Conservation (phyloP, 1,140 invertebrate genomes). For the Spodoptera litura region DNA sequence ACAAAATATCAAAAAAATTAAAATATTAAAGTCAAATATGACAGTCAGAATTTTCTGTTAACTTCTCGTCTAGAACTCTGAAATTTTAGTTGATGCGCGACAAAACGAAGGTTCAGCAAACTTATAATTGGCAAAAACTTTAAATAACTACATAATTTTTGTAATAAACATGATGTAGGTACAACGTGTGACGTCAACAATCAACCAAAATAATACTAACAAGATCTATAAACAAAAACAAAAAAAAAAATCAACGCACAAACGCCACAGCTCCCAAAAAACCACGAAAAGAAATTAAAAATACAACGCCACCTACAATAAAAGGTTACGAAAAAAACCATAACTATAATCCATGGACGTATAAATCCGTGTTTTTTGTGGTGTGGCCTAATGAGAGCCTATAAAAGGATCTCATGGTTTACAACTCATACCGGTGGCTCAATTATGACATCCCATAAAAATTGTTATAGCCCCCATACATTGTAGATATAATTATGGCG, state of each 20-base stretch:
- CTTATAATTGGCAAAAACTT: too few species aligned
- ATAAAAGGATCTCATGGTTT: constrained; percentile 15
- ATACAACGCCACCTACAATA: background rate
- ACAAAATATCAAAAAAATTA: too few species aligned
- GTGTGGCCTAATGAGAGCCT: constrained; percentile 5
- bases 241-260: background rate
- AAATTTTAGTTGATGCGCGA: too few species aligned
- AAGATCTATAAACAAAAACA: background rate
- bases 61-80: too few species aligned
- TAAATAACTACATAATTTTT: too few species aligned
- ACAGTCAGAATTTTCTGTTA: too few species aligned
- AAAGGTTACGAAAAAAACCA: constrained; percentile 1
- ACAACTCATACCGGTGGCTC: constrained; percentile 11
- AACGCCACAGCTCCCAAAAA: background rate
- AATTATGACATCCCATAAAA: constrained; percentile 33
- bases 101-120: too few species aligned
- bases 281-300: background rate
- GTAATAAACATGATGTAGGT: too few species aligned
- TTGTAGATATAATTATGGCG: constrained; percentile 10
- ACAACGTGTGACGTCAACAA: too few species aligned
- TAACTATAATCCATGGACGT: background rate
- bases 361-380: constrained; percentile 21
- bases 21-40: too few species aligned
- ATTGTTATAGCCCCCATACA: constrained; percentile 20
- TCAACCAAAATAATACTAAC: background rate